Conservation (phyloP, 2,113 vertebrate genomes). For the Leptosomus discolor region DNA sequence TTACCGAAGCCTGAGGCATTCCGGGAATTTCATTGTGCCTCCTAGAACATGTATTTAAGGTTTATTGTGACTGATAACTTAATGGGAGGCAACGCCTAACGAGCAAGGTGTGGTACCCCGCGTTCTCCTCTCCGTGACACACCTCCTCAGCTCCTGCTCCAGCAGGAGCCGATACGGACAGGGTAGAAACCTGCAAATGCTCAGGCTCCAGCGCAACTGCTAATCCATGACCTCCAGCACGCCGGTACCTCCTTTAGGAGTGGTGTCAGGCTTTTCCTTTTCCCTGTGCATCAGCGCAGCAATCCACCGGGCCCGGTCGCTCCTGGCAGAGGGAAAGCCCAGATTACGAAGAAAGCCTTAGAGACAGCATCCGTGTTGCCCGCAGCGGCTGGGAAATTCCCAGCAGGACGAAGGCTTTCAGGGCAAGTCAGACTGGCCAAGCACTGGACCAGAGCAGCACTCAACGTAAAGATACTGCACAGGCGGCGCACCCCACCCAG, state of each 20-base stretch:
- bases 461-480: accelerated
- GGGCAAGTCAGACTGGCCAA: background rate
- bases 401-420: background rate
- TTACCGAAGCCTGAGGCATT: background rate
- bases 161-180: background rate
- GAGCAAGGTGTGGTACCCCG: accelerated
- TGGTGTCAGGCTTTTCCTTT: background rate
- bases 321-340: slow-evolving; percentile 70
- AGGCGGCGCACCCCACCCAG: accelerated
- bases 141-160: background rate
- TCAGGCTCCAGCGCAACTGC: background rate
- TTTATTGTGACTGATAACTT: background rate
- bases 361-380: accelerated
- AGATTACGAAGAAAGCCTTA: accelerated
- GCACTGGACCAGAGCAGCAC: background rate
- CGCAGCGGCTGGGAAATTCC: background rate
- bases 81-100: background rate
- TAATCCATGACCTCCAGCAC: background rate
- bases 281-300: slow-evolving; percentile 77
- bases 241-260: slow-evolving; percentile 77
- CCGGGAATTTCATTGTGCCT: background rate
- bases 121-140: background rate
- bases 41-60: background rate
- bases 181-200: background rate
- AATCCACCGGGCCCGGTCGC: slow-evolving; percentile 90